These are phyloP conservation scores for Xestia rhomboidea DNA, from an alignment of 2,888 invertebrate species.

Conservation along the genomic window DNA sequence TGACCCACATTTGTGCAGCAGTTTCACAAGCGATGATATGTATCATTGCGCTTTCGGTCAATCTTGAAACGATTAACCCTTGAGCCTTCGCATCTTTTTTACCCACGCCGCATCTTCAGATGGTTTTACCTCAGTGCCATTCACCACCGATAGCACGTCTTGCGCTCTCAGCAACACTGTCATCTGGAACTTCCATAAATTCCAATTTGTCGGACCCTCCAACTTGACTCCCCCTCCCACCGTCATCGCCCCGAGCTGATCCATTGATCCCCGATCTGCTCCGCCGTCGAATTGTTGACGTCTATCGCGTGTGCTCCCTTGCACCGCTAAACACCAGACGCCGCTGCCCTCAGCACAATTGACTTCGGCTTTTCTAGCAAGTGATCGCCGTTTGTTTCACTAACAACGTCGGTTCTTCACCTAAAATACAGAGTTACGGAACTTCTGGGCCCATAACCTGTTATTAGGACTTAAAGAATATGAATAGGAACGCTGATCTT, in stretches of 20 bases:
- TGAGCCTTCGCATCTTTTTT: slow-evolving; percentile 10
- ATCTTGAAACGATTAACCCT: slow-evolving; percentile 2
- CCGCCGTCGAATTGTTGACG: not conserved
- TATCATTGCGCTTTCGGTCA: no score
- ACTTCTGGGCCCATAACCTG: not conserved
- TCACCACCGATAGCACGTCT: slow-evolving; percentile 2
- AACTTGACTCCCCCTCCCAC: no score
- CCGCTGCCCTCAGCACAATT: no score
- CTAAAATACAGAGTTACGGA: slow-evolving; percentile 5
- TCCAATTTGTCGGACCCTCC: slow-evolving; percentile 9
- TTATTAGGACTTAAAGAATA: no score
- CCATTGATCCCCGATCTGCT: not conserved
- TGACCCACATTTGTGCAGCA: not conserved
- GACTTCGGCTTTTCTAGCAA: not conserved
- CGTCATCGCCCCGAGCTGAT: not conserved
- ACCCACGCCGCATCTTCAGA: not conserved
- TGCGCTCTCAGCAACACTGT: slow-evolving; percentile 12
- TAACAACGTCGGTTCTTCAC: slow-evolving; percentile 9
- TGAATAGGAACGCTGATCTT: no score
- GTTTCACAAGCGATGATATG: not conserved
- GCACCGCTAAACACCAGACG: no score
- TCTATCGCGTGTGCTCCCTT: not conserved
- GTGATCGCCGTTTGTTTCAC: slow-evolving; percentile 2
- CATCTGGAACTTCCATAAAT: slow-evolving; percentile 7
- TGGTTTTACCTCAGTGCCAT: no score